Percentiles rank a stretch among this genome's conserved stretches.
phyloP scores from a whole-genome alignment of 1,140 invertebrate genomes.

The Zaprionus vittiger region DNA sequence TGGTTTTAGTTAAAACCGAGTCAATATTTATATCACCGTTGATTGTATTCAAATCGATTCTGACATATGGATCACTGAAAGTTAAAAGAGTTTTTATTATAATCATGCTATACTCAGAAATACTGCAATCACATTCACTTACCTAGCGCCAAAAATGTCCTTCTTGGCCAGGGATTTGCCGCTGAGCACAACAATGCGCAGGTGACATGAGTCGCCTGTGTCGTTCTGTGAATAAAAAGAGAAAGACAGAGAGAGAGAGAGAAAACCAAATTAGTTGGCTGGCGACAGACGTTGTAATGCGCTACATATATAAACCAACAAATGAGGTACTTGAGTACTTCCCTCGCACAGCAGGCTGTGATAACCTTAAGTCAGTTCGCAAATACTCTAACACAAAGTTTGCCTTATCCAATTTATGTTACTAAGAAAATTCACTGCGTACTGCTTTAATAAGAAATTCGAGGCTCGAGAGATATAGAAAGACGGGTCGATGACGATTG shows the following conservation, averaged over 20 bases:
- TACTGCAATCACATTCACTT: conserved; percentile 60
- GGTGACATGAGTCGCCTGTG: conserved; percentile 90
- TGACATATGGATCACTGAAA: conserved; percentile 97
- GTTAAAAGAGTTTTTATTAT: background rate
- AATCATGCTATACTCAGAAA: background rate
- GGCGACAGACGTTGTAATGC: background rate
- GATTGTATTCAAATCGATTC: conserved; percentile 94
- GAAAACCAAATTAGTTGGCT: background rate
- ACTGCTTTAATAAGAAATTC: background rate
- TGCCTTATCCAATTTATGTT: background rate
- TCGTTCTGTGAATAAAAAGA: conserved; percentile 87
- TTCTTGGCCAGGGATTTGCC: conserved; percentile 97
- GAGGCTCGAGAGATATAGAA: background rate
- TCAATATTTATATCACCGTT: conserved; percentile 94
- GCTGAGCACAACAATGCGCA: conserved; percentile 92
- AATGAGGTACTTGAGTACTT: background rate
- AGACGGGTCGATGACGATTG: background rate
- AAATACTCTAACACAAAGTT: background rate
- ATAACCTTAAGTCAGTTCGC: background rate
- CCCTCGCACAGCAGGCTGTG: background rate
- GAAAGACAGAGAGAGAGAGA: background rate
- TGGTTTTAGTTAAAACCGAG: conserved; percentile 96
- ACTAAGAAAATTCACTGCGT: background rate
- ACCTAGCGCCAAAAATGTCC: conserved; percentile 99
- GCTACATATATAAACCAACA: background rate